A percentile compares a stretch with the other conserved stretches of the same genome.
Evolutionary conservation across 2,797 vertebrate species (phyloP).

Genomic region (Meda fulgida): DNA sequence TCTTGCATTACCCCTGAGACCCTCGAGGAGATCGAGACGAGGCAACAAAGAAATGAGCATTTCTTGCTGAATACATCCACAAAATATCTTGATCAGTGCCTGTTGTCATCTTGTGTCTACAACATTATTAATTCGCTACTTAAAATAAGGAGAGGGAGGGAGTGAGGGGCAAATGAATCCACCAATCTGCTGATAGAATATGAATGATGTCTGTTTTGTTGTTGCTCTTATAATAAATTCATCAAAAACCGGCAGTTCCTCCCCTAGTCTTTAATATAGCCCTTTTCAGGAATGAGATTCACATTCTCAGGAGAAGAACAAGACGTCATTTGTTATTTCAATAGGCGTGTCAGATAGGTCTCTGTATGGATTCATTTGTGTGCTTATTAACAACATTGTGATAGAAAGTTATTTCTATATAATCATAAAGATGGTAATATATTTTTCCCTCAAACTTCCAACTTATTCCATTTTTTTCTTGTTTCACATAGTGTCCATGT

Average conservation of each 20-base stretch:
- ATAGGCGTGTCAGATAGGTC: slow-evolving; percentile 72
- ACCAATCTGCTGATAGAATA: slow-evolving; percentile 88
- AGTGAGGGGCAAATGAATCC: slow-evolving; percentile 86
- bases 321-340: slow-evolving; percentile 77
- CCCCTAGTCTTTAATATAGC: slow-evolving; percentile 66
- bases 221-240: slow-evolving; percentile 82
- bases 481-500: neutral
- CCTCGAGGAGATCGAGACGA: slow-evolving; percentile 72
- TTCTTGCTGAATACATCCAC: slow-evolving; percentile 90
- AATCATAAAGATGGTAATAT: neutral
- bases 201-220: slow-evolving; percentile 79
- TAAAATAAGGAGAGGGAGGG: slow-evolving; percentile 74
- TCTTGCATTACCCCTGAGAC: slow-evolving; percentile 57
- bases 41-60: slow-evolving; percentile 86
- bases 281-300: slow-evolving; percentile 74
- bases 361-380: slow-evolving; percentile 31
- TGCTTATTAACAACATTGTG: slow-evolving; percentile 29
- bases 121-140: slow-evolving; percentile 89
- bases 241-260: slow-evolving; percentile 76
- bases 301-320: slow-evolving; percentile 78
- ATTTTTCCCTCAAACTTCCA: neutral
- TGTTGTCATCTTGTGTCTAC: slow-evolving; percentile 86
- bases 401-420: neutral
- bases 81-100: slow-evolving; percentile 91
- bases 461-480: neutral